Conservation (phyloP, 2,797 vertebrate genomes). For the Micromesistius poutassou region DNA sequence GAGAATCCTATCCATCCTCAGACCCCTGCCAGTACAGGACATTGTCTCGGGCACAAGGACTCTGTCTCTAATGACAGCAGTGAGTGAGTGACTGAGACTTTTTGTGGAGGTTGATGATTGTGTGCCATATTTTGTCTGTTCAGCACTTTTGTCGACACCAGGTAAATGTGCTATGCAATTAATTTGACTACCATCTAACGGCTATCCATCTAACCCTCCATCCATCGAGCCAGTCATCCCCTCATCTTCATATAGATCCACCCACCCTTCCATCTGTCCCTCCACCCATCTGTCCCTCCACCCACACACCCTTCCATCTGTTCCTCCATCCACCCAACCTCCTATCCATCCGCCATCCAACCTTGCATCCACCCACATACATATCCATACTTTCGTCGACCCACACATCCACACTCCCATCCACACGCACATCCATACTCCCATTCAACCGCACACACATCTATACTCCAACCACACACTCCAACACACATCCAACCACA, state of each 20-base stretch:
- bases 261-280: background rate
- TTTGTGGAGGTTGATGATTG: background rate
- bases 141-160: background rate
- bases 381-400: background rate
- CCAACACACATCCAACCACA: no score
- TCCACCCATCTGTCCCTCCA: background rate
- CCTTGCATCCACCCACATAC: background rate
- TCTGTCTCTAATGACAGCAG: background rate
- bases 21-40: background rate
- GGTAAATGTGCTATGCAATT: constrained; percentile 3
- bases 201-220: background rate
- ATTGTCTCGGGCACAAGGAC: background rate
- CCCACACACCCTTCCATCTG: background rate
- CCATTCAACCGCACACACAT: no score
- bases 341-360: background rate
- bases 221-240: background rate
- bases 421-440: background rate
- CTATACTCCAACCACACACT: no score
- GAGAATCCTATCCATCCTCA: background rate
- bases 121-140: background rate
- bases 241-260: background rate
- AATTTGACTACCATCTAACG: background rate
- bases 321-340: no score
- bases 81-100: background rate
- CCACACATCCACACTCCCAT: background rate